Evolutionary conservation across 2,113 vertebrate genomes (phyloP), one percentile per base, ranked within the genome.

Genomic region (Opisthocomus hoazin): DNA sequence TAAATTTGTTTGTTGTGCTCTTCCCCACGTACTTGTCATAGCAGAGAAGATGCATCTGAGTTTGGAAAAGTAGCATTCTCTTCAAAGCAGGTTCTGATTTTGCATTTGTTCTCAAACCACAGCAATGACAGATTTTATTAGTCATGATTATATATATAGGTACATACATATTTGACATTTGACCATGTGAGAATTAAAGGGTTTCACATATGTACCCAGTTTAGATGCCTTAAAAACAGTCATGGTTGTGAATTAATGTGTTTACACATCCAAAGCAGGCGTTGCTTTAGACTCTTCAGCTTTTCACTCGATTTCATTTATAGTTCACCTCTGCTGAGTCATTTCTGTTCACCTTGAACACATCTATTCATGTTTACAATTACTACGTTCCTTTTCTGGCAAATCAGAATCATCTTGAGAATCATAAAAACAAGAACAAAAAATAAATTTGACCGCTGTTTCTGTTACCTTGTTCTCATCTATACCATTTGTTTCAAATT

Each of bases 81-180:
- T 87, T 88, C 51, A 83, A 37, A 84, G 39, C 37, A 56, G 39
- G 36, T 84, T 90, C 79, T 56, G 32, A n/a, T 81, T 84, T 85
- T 92, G 48, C 26, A 36, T 90, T 96, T 94, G 16, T 77, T 97
- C 70, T 83, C 82, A 76, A 94, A 87, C n/a, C 70, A 83, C 54
- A 85, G 29, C 53, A 83, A 23, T 56, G 45, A 51, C 30, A 41
- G 53, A 48, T 91, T 90, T 89, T 79, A 63, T 71, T 91, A 39
- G 12, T 94, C 74, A 64, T 0, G 2, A 45, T 66, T 69, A 29
- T 73, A 19, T 75, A 15, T 34, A 19, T 26, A 69, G 39, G 10
- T 68, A 51, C 17, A 18, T 36, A 65, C 4, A 20, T 71, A 76
- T 27, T n/a, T 50, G 26, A n/a, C 54, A 46, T 90, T 80, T 92